These are phyloP conservation scores for Charanyca ferruginea DNA, from an alignment of 2,888 invertebrate genomes.

Conservation along the genomic window DNA sequence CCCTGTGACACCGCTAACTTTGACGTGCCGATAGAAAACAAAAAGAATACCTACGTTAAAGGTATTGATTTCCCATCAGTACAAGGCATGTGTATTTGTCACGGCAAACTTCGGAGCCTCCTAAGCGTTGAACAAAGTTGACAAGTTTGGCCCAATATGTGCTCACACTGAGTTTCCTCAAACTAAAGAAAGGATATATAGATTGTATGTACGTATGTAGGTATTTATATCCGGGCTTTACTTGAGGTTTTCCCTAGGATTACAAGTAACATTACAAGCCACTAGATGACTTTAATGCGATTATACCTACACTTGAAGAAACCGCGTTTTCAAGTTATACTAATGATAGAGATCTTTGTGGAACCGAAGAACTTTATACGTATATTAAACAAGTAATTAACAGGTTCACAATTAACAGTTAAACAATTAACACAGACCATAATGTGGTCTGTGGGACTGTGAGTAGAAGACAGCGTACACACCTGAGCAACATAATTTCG, in stretches of 20 bases:
- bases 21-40: constrained; percentile 43
- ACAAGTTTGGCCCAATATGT: constrained; percentile 62
- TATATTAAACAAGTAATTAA: no score
- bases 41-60: constrained; percentile 51
- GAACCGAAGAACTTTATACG: no score
- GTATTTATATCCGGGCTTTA: constrained; percentile 6
- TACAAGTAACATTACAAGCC: constrained; percentile 16
- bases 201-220: constrained; percentile 1
- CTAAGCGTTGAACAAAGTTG: constrained; percentile 58
- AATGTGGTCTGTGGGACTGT: no score
- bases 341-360: not conserved
- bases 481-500: no score
- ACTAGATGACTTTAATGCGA: constrained; percentile 18
- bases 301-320: not conserved
- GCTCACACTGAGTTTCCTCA: constrained; percentile 51
- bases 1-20: constrained; percentile 8
- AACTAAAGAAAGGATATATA: constrained; percentile 48
- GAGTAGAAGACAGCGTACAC: no score
- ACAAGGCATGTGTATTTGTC: constrained; percentile 76
- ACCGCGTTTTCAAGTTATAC: not conserved
- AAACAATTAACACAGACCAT: no score
- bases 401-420: no score
- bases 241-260: constrained; percentile 35
- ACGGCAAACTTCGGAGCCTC: constrained; percentile 73
- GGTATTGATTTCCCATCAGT: constrained; percentile 81